Evolutionary conservation across 2,113 vertebrate species (phyloP).

Genomic region (Boleophthalmus pectinirostris): DNA sequence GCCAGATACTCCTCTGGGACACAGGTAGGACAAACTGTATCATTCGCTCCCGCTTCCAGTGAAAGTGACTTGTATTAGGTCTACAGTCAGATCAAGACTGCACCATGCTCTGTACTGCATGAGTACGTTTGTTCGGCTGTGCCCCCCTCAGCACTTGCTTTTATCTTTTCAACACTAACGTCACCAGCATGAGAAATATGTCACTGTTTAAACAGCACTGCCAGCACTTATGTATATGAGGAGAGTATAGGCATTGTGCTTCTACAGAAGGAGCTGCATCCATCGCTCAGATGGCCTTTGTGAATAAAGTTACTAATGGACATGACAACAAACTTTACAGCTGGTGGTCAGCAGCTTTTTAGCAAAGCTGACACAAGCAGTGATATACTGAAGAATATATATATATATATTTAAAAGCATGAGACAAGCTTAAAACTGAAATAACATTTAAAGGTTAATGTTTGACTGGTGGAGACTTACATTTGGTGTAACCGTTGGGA

Average conservation of each 20-base stretch:
- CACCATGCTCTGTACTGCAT: slow-evolving; percentile 53
- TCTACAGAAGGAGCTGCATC: background rate
- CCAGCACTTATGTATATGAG: slow-evolving; percentile 16
- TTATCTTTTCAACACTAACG: slow-evolving; percentile 63
- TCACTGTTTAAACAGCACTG: slow-evolving; percentile 47
- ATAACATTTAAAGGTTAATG: background rate
- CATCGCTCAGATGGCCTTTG: background rate
- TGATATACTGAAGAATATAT: background rate
- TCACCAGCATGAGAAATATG: slow-evolving; percentile 56
- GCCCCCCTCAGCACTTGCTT: slow-evolving; percentile 57
- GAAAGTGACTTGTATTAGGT: slow-evolving; percentile 20
- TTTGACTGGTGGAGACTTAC: background rate
- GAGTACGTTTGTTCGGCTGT: slow-evolving; percentile 52
- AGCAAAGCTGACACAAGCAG: background rate
- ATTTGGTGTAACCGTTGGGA: background rate
- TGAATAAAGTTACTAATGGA: background rate
- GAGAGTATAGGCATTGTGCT: background rate
- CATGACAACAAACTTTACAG: background rate
- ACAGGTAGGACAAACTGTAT: slow-evolving; percentile 82
- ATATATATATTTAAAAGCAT: too few species aligned
- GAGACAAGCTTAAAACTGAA: background rate
- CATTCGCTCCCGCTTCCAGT: slow-evolving; percentile 1
- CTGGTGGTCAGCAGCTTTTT: background rate
- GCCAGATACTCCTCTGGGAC: slow-evolving; percentile 98
- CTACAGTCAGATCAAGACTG: slow-evolving; percentile 31